A percentile compares a stretch with the other conserved stretches of the same genome.
These are phyloP conservation scores for Pharmacophagus antenor DNA, from an alignment of 2,888 invertebrate genomes.

Conservation along the genomic window DNA sequence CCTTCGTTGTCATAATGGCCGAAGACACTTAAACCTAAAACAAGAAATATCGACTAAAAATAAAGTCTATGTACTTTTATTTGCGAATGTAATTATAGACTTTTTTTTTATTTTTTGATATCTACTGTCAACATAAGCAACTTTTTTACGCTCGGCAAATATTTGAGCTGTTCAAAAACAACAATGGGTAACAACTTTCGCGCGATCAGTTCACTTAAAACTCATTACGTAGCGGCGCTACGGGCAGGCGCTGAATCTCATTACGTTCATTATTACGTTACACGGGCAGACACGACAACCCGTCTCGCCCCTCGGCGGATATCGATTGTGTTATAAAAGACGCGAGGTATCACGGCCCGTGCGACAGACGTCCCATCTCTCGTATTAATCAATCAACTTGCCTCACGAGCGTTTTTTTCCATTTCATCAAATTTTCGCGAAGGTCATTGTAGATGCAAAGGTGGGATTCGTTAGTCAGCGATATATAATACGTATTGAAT, in stretches of 20 bases:
- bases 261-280: constrained; percentile 27
- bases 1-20: too few species aligned
- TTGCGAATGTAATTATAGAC: too few species aligned
- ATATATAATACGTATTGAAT: too few species aligned
- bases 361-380: constrained; percentile 35
- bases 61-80: too few species aligned
- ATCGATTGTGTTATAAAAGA: constrained; percentile 43
- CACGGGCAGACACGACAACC: constrained; percentile 18
- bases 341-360: constrained; percentile 30
- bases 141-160: constrained; percentile 17
- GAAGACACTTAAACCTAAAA: too few species aligned
- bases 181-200: constrained; percentile 31
- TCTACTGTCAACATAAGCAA: neutral
- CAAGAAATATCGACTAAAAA: too few species aligned
- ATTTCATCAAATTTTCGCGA: neutral
- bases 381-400: constrained; percentile 40
- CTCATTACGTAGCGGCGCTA: constrained; percentile 28
- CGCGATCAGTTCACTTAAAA: constrained; percentile 25
- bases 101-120: neutral
- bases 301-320: constrained; percentile 28
- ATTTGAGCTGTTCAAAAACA: constrained; percentile 30
- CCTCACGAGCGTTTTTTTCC: constrained; percentile 32
- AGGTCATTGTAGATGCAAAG: neutral
- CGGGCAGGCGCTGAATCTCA: constrained; percentile 20
- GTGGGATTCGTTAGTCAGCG: neutral